Evolutionary conservation across 2,888 invertebrate species (phyloP).

Genomic region (Margaritifera margaritifera): DNA sequence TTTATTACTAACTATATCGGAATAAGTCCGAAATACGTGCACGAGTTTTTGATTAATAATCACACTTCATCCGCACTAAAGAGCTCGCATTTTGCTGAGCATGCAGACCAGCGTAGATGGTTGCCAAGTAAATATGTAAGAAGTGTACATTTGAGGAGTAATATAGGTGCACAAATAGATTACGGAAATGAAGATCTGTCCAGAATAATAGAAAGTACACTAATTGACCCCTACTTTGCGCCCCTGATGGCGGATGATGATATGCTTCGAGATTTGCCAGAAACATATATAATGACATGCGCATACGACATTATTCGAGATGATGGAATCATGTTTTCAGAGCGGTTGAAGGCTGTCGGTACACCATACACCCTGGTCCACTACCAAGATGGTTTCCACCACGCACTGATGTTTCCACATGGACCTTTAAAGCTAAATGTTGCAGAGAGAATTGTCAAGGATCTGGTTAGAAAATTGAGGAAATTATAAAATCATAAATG

Average conservation of each 20-base stretch:
- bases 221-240: slow-evolving; percentile 53
- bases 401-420: slow-evolving; percentile 47
- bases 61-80: slow-evolving; percentile 42
- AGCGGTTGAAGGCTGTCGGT: slow-evolving; percentile 54
- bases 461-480: slow-evolving; percentile 38
- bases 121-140: slow-evolving; percentile 36
- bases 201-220: slow-evolving; percentile 24
- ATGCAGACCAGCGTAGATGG: slow-evolving; percentile 38
- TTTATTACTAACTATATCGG: slow-evolving; percentile 46
- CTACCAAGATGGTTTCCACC: slow-evolving; percentile 54
- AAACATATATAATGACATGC: slow-evolving; percentile 66
- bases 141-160: slow-evolving; percentile 22
- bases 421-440: slow-evolving; percentile 46
- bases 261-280: slow-evolving; percentile 55
- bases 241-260: slow-evolving; percentile 66
- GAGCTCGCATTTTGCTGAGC: slow-evolving; percentile 30
- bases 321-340: slow-evolving; percentile 68
- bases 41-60: slow-evolving; percentile 41
- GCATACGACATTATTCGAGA: slow-evolving; percentile 71
- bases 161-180: slow-evolving; percentile 7
- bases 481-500: slow-evolving; percentile 1
- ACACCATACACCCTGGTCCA: slow-evolving; percentile 52
- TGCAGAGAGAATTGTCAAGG: slow-evolving; percentile 39
- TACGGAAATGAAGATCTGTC: slow-evolving; percentile 36
- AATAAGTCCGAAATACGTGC: slow-evolving; percentile 22